Conservation (phyloP, 2,888 invertebrate species). For the Eudiplozoon nipponicum region DNA sequence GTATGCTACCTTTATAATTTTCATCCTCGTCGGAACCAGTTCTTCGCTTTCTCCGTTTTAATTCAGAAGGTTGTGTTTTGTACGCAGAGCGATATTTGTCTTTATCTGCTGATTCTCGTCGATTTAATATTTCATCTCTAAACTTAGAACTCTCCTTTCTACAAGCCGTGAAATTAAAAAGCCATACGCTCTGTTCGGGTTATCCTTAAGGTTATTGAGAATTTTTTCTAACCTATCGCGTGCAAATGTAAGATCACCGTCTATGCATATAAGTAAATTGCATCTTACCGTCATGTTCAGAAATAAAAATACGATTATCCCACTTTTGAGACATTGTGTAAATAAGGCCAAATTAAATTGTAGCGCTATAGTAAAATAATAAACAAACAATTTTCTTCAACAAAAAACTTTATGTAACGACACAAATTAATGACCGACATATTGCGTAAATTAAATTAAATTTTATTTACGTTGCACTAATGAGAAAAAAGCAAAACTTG, state of each 20-base stretch:
- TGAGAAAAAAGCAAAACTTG: too few species aligned
- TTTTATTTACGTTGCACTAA: too few species aligned
- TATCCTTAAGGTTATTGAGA: slow-evolving; percentile 1
- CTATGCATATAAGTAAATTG: not conserved
- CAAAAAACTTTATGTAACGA: too few species aligned
- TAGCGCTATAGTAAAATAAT: too few species aligned
- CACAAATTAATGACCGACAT: too few species aligned
- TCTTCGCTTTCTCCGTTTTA: not conserved
- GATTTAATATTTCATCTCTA: not conserved
- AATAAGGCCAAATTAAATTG: too few species aligned
- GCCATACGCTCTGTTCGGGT: slow-evolving; percentile 7
- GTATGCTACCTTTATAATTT: too few species aligned
- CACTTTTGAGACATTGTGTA: too few species aligned
- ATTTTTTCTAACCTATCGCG: slow-evolving; percentile 7
- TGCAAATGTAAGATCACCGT: slow-evolving; percentile 8
- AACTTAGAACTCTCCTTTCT: not conserved
- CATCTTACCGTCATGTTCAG: slow-evolving; percentile 4
- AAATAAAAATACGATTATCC: too few species aligned
- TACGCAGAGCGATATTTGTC: not conserved
- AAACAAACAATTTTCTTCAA: too few species aligned
- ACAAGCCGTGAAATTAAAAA: not conserved
- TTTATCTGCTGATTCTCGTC: not conserved
- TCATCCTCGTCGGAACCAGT: not conserved
- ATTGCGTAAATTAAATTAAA: too few species aligned
- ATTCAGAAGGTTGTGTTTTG: not conserved